These are phyloP conservation scores for Drosophila fungiperda DNA, from an alignment of 2,888 invertebrate genomes.

Conservation along the genomic window DNA sequence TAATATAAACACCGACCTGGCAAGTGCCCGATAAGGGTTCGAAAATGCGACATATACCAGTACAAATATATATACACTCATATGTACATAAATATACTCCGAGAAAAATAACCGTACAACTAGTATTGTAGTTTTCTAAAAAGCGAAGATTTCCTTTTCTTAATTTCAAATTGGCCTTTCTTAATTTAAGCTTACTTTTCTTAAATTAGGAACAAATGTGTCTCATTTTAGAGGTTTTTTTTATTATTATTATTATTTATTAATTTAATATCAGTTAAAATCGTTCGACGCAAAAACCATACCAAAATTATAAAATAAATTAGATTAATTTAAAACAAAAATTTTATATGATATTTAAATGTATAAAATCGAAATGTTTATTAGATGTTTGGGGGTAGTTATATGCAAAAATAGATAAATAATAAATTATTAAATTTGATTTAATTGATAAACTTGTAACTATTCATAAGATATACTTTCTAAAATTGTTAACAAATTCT, in stretches of 20 bases:
- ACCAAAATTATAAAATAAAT: neutral
- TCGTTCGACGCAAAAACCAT: too few relatives aligned
- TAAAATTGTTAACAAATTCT: neutral
- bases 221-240: neutral
- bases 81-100: neutral
- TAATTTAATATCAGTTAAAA: neutral
- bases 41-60: conserved; percentile 15
- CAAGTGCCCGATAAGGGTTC: conserved; percentile 66
- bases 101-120: neutral
- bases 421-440: too few relatives aligned
- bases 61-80: neutral
- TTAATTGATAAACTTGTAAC: neutral
- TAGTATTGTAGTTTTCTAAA: neutral
- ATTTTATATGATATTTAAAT: neutral
- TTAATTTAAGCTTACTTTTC: too few relatives aligned
- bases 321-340: neutral
- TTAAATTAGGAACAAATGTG: neutral
- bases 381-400: neutral
- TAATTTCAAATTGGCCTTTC: neutral
- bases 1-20: conserved; percentile 37
- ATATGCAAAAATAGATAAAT: neutral
- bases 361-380: accelerated
- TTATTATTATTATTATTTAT: neutral
- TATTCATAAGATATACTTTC: neutral
- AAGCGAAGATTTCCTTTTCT: neutral